Conservation (phyloP, 1,140 invertebrate species). For the Amphibalanus amphitrite region DNA sequence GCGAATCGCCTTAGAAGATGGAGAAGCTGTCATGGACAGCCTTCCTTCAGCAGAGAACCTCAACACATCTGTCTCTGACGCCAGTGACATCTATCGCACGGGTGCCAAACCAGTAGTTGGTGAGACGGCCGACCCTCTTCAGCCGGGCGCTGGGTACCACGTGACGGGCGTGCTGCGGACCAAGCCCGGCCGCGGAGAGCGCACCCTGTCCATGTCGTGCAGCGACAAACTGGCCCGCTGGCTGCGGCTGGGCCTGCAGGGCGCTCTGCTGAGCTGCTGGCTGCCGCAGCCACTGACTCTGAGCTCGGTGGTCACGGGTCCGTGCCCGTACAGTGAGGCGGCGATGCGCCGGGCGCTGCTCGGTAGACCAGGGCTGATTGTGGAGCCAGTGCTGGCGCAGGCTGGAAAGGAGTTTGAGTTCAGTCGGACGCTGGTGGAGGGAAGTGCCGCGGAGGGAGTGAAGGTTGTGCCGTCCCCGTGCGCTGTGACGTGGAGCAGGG, state of each 20-base stretch:
- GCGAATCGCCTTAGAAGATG: no score
- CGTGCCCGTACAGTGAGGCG: constrained; percentile 40
- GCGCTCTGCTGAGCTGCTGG: constrained; percentile 51
- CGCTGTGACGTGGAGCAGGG: constrained; percentile 21
- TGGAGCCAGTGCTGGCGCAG: constrained; percentile 23
- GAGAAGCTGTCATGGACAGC: neutral
- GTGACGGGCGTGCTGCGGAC: constrained; percentile 51
- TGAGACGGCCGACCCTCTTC: constrained; percentile 31
- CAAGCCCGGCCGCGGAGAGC: constrained; percentile 81
- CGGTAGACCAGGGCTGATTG: constrained; percentile 13
- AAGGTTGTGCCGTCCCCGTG: constrained; percentile 17
- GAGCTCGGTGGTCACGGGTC: constrained; percentile 47
- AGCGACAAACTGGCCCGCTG: constrained; percentile 85
- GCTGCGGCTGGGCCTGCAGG: constrained; percentile 62
- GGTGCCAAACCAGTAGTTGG: constrained; percentile 64
- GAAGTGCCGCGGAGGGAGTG: constrained; percentile 6
- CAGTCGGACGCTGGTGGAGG: constrained; percentile 5
- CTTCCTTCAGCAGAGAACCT: no score
- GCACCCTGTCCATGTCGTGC: constrained; percentile 73
- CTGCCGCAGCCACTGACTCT: constrained; percentile 50
- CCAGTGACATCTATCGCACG: constrained; percentile 52
- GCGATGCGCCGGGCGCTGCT: constrained; percentile 43
- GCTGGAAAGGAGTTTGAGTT: constrained; percentile 22
- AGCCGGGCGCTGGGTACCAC: constrained; percentile 45
- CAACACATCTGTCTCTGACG: neutral